phyloP scores from a whole-genome alignment of 2,888 invertebrate species.

The Platycheirus rosarum region DNA sequence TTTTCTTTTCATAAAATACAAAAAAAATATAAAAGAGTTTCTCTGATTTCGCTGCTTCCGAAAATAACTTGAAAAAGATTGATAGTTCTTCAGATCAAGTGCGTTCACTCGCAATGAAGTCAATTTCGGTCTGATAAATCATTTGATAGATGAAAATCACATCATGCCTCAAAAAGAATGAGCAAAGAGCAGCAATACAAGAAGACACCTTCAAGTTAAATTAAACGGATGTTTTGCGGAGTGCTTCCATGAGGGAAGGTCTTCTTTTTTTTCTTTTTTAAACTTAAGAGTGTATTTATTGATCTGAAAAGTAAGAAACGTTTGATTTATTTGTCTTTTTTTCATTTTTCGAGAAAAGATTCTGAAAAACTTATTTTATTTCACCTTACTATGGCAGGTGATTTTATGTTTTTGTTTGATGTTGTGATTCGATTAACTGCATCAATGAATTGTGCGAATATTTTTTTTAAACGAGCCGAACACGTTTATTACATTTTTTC shows the following conservation, averaged over 20 bases:
- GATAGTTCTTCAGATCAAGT: conserved; percentile 36
- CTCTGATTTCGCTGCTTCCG: not conserved
- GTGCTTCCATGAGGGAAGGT: not conserved
- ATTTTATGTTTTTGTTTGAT: conserved; percentile 13
- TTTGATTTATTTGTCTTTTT: no score
- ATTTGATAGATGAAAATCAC: conserved; percentile 28
- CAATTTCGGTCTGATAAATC: conserved; percentile 39
- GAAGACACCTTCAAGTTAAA: conserved; percentile 22
- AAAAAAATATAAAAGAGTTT: not conserved
- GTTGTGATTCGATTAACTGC: conserved; percentile 22
- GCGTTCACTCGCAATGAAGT: conserved; percentile 28
- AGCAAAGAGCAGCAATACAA: not conserved
- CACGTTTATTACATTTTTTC: conserved; percentile 20
- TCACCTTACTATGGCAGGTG: conserved; percentile 5
- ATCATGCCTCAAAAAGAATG: not conserved
- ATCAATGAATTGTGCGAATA: conserved; percentile 5
- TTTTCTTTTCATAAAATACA: not conserved
- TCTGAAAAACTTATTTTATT: not conserved
- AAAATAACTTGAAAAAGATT: conserved; percentile 22
- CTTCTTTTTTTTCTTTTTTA: not conserved
- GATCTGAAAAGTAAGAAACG: no score
- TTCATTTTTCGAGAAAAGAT: not conserved
- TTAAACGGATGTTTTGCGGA: conserved; percentile 6
- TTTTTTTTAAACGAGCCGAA: not conserved
- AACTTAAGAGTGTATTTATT: no score